Conservation (phyloP, 2,888 invertebrate species). For the Drosophila mayaguana region DNA sequence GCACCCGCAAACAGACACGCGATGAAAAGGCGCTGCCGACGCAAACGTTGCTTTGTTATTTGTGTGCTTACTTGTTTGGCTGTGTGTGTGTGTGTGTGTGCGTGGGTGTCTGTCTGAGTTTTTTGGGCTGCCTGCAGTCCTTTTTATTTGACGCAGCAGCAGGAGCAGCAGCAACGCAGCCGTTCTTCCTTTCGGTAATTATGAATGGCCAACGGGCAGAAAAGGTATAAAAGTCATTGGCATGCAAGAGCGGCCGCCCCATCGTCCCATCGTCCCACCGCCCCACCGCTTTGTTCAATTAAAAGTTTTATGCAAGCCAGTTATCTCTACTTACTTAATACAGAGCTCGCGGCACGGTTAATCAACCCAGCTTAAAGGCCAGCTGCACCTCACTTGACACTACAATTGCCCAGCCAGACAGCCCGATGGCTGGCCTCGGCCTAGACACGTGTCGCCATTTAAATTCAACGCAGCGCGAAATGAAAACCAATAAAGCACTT, state of each 20-base stretch:
- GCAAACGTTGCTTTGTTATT: slow-evolving; percentile 66
- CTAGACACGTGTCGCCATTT: slow-evolving; percentile 53
- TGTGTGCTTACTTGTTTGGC: slow-evolving; percentile 7
- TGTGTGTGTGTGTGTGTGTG: slow-evolving; percentile 1
- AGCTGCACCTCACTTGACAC: slow-evolving; percentile 30
- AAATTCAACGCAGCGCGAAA: slow-evolving; percentile 43
- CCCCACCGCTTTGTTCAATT: slow-evolving; percentile 60
- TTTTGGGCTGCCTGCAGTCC: slow-evolving; percentile 49
- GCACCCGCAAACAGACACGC: slow-evolving; percentile 70
- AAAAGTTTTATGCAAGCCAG: slow-evolving; percentile 61
- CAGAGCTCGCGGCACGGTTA: slow-evolving; percentile 38
- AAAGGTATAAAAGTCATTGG: slow-evolving; percentile 64
- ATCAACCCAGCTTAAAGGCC: slow-evolving; percentile 47
- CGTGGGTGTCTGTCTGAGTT: slow-evolving; percentile 21
- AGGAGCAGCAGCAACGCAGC: slow-evolving; percentile 33
- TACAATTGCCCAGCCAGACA: slow-evolving; percentile 15
- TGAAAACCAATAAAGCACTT: slow-evolving; percentile 51
- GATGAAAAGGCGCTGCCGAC: slow-evolving; percentile 59
- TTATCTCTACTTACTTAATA: slow-evolving; percentile 64
- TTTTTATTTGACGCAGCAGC: slow-evolving; percentile 45
- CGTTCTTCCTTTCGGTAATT: slow-evolving; percentile 64
- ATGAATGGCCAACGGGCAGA: slow-evolving; percentile 69
- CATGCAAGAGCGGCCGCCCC: slow-evolving; percentile 17
- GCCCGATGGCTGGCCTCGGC: not conserved
- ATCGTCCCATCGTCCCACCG: not conserved